Evolutionary conservation across 1,140 invertebrate species (phyloP).

Genomic region (Zophobas atratus): DNA sequence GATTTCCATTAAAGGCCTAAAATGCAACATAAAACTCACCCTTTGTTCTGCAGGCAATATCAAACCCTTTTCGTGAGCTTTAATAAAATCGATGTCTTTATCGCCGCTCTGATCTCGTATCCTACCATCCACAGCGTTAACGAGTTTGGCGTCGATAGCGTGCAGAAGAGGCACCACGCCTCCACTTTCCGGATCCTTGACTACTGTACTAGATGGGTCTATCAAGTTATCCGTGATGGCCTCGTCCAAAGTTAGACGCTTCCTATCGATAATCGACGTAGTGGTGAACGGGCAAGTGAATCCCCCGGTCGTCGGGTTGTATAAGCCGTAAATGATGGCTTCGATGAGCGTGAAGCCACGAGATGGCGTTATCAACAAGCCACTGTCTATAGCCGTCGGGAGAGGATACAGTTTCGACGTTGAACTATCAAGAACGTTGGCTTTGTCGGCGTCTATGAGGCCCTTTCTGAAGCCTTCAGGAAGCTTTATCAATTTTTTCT

Average conservation of each 20-base stretch:
- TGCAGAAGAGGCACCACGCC: slow-evolving; percentile 83
- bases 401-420: slow-evolving; percentile 86
- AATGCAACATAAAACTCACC: slow-evolving; percentile 78
- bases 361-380: slow-evolving; percentile 82
- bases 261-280: slow-evolving; percentile 77
- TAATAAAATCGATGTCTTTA: slow-evolving; percentile 83
- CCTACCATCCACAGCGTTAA: slow-evolving; percentile 83
- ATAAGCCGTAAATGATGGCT: slow-evolving; percentile 86
- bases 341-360: slow-evolving; percentile 86
- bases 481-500: slow-evolving; percentile 86
- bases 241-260: slow-evolving; percentile 82
- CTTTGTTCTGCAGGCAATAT: slow-evolving; percentile 91
- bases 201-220: slow-evolving; percentile 87
- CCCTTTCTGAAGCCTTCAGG: slow-evolving; percentile 89
- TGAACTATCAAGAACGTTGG: slow-evolving; percentile 85
- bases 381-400: slow-evolving; percentile 81
- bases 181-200: slow-evolving; percentile 85
- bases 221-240: slow-evolving; percentile 84
- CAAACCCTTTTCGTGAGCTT: slow-evolving; percentile 89
- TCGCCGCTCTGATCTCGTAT: slow-evolving; percentile 77
- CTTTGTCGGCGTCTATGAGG: slow-evolving; percentile 89
- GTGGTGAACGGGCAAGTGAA: slow-evolving; percentile 86
- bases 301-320: slow-evolving; percentile 83
- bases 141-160: slow-evolving; percentile 81
- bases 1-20: slow-evolving; percentile 9